phyloP scores from a whole-genome alignment of 1,140 invertebrate genomes.

The Plodia interpunctella region DNA sequence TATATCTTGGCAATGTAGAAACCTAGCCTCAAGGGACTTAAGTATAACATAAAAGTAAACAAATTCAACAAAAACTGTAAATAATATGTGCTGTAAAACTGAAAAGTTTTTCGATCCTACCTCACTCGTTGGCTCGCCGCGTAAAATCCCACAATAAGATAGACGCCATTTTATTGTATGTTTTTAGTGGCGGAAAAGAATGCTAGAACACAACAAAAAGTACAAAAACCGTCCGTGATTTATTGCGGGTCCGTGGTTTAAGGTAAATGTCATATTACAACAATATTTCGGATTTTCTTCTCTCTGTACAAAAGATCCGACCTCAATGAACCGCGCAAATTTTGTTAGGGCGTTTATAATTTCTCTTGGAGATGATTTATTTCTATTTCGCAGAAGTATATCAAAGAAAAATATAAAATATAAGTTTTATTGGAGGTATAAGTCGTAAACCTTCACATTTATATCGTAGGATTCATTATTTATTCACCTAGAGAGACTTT shows the following conservation, averaged over 20 bases:
- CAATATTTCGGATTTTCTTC: background rate
- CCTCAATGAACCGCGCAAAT: background rate
- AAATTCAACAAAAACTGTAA: no score
- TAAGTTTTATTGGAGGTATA: no score
- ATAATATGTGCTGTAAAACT: background rate
- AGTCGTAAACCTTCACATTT: no score
- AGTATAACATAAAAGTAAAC: no score
- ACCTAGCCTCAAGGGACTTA: no score
- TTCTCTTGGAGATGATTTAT: background rate
- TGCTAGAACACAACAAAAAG: background rate
- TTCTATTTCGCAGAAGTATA: no score
- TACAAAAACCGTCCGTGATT: background rate
- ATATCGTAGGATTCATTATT: no score
- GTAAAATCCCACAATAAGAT: background rate
- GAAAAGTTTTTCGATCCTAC: background rate
- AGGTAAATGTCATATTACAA: constrained; percentile 5
- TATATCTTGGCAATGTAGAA: no score
- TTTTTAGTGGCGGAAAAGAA: background rate
- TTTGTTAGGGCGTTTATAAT: background rate
- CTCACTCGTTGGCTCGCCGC: background rate
- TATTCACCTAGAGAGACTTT: no score
- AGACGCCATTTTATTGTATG: constrained; percentile 2
- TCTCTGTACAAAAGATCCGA: background rate
- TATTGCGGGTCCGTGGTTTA: constrained; percentile 3
- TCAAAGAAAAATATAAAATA: no score